A percentile compares a stretch with the other conserved stretches of the same genome.
These are phyloP conservation scores for Elanus axillaris DNA, from an alignment of 2,113 vertebrate genomes.

Conservation along the genomic window DNA sequence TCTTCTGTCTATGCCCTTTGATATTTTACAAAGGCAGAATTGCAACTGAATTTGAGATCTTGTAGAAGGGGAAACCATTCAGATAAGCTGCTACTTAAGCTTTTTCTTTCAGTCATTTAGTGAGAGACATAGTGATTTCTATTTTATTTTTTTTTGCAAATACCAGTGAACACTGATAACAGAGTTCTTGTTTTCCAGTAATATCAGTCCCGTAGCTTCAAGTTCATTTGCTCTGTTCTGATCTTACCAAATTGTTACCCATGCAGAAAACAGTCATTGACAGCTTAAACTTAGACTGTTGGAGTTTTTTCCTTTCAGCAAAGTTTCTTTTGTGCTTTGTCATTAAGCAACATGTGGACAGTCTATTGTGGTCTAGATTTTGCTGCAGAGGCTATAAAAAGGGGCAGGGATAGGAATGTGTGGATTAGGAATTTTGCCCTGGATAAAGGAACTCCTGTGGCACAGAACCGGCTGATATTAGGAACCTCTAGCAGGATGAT, in stretches of 20 bases:
- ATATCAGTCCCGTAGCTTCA: background rate
- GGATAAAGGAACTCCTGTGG: background rate
- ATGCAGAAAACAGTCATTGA: background rate
- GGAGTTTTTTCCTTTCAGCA: background rate
- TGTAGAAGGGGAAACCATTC: background rate
- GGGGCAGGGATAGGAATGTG: background rate
- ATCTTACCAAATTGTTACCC: background rate
- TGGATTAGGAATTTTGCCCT: background rate
- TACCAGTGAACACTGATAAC: background rate
- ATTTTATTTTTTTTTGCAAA: background rate
- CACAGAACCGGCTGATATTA: background rate
- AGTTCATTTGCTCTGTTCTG: background rate
- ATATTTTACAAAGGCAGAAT: background rate
- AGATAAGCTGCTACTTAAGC: background rate
- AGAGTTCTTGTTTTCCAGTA: background rate
- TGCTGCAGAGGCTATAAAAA: background rate
- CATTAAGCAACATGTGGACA: background rate
- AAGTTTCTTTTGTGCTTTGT: background rate
- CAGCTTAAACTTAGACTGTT: background rate
- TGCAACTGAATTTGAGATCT: background rate
- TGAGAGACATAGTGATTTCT: background rate
- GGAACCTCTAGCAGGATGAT: background rate
- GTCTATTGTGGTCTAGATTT: background rate
- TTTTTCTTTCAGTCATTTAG: background rate
- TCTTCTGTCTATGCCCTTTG: background rate